Conservation (phyloP, 2,797 vertebrate species). For the Brotogeris chrysoptera region DNA sequence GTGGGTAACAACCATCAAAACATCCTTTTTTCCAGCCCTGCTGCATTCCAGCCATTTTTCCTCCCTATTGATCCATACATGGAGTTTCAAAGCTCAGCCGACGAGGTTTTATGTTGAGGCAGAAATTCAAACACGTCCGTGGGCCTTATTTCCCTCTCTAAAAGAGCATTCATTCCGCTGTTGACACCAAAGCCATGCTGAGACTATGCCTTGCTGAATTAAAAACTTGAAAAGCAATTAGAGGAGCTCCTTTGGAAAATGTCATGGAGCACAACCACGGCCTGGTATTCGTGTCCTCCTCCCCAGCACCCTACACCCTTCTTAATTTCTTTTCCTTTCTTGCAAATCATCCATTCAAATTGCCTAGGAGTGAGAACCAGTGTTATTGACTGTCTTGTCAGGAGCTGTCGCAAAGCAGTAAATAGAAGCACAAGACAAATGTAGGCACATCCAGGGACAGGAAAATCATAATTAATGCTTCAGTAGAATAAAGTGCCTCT, state of each 20-base stretch:
- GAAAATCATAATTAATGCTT: constrained; percentile 64
- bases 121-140: neutral
- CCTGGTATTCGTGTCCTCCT: neutral
- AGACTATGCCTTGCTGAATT: neutral
- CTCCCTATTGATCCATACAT: neutral
- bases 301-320: neutral
- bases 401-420: constrained; percentile 11
- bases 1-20: neutral
- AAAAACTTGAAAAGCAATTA: neutral
- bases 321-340: neutral
- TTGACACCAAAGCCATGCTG: neutral
- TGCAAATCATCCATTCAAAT: neutral
- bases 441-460: neutral
- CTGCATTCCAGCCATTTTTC: neutral
- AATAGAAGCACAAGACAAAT: constrained; percentile 48
- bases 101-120: neutral
- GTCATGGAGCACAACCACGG: neutral
- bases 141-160: neutral
- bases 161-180: neutral
- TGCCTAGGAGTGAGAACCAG: neutral
- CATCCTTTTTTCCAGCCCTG: neutral
- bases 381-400: constrained; percentile 15
- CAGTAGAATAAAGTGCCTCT: constrained; percentile 12
- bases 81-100: neutral
- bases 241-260: constrained; percentile 4